Evolutionary conservation across 2,888 invertebrate species (phyloP), one percentile per base, ranked within the genome.

Genomic region (Acanthopleura granulata): DNA sequence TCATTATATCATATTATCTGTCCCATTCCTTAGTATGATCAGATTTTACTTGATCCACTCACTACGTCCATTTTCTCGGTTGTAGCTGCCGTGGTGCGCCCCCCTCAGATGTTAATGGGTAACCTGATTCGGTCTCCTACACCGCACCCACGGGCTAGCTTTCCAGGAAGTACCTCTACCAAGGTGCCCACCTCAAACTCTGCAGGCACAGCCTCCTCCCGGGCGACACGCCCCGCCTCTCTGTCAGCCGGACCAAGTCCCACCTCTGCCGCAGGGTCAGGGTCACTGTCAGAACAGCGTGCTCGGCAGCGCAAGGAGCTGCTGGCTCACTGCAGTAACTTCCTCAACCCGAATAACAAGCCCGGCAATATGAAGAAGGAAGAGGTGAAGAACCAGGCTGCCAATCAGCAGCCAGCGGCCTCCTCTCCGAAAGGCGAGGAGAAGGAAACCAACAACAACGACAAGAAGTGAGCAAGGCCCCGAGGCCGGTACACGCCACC

Each of bases 251-350:
- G 62, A 15, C 49, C 75, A 49, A 62, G 30, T 61, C 29, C 76
- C 73, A 22, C 25, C 22, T n/a, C 66, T 29, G 25, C 72, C 62
- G 51, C 74, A 57, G 27, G 71, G 69, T 27, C 18, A 27, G 49
- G 57, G 6, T 3, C 61, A 51, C 50, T 75, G 76, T 66, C 49
- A 82, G 73, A 80, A 81, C 83, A 83, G 76, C 87, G 88, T 62
- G 87, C 83, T 15, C 83, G 86, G 75, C 86, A 89, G 76, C 81
- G 90, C 29, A 84, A 84, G 75, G 89, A 87, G 30, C 78, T 87
- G 49, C 81, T 90, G 57, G 83, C 85, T 29, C 87, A 88, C 75
- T 85, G 87, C 6, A 85, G 86, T 78, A 87, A 81, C 78, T 89
- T 89, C 80, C 82, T 90, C 49, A 89, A 88, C 75, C 85, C 86